These are phyloP conservation scores for Mobula birostris DNA, from an alignment of 2,113 vertebrate species.

Conservation along the genomic window DNA sequence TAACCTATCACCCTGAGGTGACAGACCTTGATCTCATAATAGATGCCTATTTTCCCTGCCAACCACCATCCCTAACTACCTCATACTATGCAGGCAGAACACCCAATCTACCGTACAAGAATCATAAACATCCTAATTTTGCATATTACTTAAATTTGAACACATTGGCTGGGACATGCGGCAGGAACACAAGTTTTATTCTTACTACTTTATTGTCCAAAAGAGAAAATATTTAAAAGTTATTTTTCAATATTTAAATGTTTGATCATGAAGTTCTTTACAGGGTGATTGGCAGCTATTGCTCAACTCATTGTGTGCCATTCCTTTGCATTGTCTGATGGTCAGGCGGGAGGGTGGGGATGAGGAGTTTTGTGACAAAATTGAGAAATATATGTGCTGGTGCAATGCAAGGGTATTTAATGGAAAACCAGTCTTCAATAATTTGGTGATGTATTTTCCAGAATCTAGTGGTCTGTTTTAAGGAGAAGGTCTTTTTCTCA, in stretches of 20 bases:
- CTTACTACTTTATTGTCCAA: background rate
- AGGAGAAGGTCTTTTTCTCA: background rate
- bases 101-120: background rate
- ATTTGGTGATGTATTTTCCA: no score
- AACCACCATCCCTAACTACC: no score
- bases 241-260: background rate
- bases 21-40: no score
- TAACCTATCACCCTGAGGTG: background rate
- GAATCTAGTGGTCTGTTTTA: background rate
- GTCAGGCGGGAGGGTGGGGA: no score
- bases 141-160: background rate
- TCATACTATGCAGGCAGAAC: no score
- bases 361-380: no score
- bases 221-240: background rate
- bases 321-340: background rate
- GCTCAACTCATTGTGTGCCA: background rate
- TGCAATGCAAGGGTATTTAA: no score
- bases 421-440: no score
- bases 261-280: background rate
- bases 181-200: background rate
- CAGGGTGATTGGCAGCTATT: background rate
- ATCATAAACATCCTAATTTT: background rate
- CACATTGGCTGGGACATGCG: background rate
- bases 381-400: no score
- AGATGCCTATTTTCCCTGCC: no score